Evolutionary conservation across 2,113 vertebrate species (phyloP), one percentile per base, ranked within the genome.

Genomic region (Naja naja): DNA sequence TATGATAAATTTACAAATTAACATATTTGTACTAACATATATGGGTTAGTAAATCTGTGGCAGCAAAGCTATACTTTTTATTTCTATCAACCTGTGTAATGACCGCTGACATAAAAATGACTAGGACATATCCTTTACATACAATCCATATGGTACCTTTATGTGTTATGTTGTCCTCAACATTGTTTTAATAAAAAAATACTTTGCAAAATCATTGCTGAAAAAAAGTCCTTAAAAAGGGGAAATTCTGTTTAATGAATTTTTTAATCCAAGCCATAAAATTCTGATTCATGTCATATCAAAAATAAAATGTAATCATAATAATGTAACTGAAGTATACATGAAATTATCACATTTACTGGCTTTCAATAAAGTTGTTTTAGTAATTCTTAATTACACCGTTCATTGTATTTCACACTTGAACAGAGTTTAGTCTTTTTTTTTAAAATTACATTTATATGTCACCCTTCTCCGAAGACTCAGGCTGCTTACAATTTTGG

Each of bases 121-220:
- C 95, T 96, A 95, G 95, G 92, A 94, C 95, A 95, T 93, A 95
- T 49, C 64, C 43, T 92, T 87, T 56, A 95, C 53, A 58, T 95
- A 22, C 94, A 92, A 64, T 96, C 90, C 94, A 96, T 94, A 95
- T 91, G 93, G 92, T 69, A 34, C 93, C 39, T 92, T 94, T 22
- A 39, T 96, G 94, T 96, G 60, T 85, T 96, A 87, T 96, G 69
- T 91, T 96, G 87, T 96, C 91, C 94, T 96, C 93, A 85, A 85
- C 93, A 94, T 64, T 95, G 43, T 10, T 94, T 96, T 96, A 94
- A 88, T 94, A 56, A 95, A 97, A 97, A 74, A 95, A 45, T 89
- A 91, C 93, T 95, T 95, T 96, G 93, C 54, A 96, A 90, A 93
- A 85, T 94, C 97, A 96, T 97, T 97, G 97, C 96, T 93, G 95